Evolutionary conservation across 2,797 vertebrate genomes (phyloP), one percentile per base, ranked within the genome.

Genomic region (Takifugu rubripes): DNA sequence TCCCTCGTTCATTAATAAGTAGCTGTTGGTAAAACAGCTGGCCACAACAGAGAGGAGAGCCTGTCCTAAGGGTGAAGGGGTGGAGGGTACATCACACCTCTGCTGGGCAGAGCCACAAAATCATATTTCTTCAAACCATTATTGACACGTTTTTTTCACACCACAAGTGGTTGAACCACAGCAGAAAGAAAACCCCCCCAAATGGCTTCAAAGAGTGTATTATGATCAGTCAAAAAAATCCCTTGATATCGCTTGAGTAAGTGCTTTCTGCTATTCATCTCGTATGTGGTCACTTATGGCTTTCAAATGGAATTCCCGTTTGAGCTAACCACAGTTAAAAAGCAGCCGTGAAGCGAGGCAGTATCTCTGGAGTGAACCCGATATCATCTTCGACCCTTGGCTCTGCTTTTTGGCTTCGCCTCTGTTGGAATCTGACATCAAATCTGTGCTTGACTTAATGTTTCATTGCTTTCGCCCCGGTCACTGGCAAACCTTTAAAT

Each of bases 1-100:
- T 59, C 60, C 61, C 70, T 57, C 44, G 26, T 55, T 71, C n/a
- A 31, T 91, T 90, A 89, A 90, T 88, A 79, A 90, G 87, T 89
- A 82, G 81, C 71, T 74, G 59, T 79, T 72, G 56, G 72, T 50
- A 61, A 72, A 90, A 89, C 89, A 91, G 88, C 90, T 89, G 89
- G 82, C 72, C 50, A 5, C 56, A 61, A 75, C 61, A 52, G 73
- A 76, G 77, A 55, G 17, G 53, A 77, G 75, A 73, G 68, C 45
- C 63, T 60, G 53, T 75, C 64, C 74, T 75, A 45, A 4, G n/a
- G 70, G 71, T 77, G 48, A 4, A 17, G 70, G 71, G 80, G 68
- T 65, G 71, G 71, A 47, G 61, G 65, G 65, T 55, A 72, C 69
- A 64, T 49, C 59, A 47, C 49, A 24, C 64, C 63, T 64, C 77